These are phyloP conservation scores for Aldabrachelys gigantea DNA, from an alignment of 2,113 vertebrate genomes.

Conservation along the genomic window DNA sequence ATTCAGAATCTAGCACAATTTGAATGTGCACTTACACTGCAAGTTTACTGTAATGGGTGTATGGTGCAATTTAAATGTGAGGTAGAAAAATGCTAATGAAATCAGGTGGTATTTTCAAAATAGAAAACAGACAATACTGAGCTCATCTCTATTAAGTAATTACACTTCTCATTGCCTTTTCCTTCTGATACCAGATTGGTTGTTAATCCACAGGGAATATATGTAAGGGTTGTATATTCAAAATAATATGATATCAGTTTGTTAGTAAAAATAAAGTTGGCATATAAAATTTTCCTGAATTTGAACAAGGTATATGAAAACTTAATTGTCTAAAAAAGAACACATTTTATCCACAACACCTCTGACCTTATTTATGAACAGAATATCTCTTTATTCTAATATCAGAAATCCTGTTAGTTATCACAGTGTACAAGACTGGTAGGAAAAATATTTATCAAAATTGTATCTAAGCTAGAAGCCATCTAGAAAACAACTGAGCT, in stretches of 20 bases:
- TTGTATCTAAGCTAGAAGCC: not conserved
- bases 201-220: slow-evolving; percentile 60
- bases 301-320: not conserved
- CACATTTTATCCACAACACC: not conserved
- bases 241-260: slow-evolving; percentile 49
- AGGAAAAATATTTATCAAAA: not conserved
- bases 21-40: not conserved
- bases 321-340: not conserved
- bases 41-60: not conserved
- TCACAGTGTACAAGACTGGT: not conserved
- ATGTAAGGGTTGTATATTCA: slow-evolving; percentile 57
- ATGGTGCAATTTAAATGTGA: not conserved
- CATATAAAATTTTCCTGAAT: slow-evolving; percentile 10
- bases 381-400: not conserved
- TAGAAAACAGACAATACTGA: slow-evolving; percentile 57
- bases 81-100: slow-evolving; percentile 34
- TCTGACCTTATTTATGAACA: not conserved
- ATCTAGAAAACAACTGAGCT: not conserved
- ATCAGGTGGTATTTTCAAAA: slow-evolving; percentile 69
- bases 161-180: slow-evolving; percentile 68
- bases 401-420: not conserved
- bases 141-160: slow-evolving; percentile 70
- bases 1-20: not conserved
- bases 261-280: slow-evolving; percentile 45
- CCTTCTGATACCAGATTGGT: slow-evolving; percentile 49